Percentiles rank a stretch among this genome's conserved stretches.
These are phyloP conservation scores for Drosophila peninsularis DNA, from an alignment of 2,888 invertebrate genomes.

Conservation along the genomic window DNA sequence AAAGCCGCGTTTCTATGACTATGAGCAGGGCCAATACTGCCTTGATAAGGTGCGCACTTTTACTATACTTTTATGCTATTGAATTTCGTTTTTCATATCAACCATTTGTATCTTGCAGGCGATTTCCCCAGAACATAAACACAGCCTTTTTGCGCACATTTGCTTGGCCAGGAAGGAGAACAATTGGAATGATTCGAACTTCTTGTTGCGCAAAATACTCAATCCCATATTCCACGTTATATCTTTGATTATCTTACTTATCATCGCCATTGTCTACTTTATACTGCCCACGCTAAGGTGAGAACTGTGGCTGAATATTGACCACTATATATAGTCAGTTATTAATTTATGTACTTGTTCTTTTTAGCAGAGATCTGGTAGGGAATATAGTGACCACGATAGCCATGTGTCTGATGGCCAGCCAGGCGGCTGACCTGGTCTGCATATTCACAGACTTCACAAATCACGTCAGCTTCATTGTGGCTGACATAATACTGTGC, in stretches of 20 bases:
- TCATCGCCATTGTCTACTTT: conserved; percentile 92
- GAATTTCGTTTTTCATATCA: background rate
- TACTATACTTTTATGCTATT: background rate
- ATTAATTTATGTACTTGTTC: conserved; percentile 14
- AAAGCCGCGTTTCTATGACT: conserved; percentile 88
- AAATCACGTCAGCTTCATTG: conserved; percentile 91
- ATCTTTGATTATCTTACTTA: conserved; percentile 89
- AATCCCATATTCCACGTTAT: conserved; percentile 92
- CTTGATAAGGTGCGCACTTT: conserved; percentile 89
- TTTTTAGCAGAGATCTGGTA: conserved; percentile 87
- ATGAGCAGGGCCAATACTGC: conserved; percentile 91
- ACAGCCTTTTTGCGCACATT: conserved; percentile 89
- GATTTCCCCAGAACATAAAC: conserved; percentile 83
- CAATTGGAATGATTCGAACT: conserved; percentile 90
- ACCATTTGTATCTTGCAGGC: conserved; percentile 60
- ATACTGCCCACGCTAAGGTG: conserved; percentile 91
- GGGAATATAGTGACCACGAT: conserved; percentile 94
- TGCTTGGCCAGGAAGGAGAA: conserved; percentile 90
- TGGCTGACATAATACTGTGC: conserved; percentile 92
- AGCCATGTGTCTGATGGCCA: conserved; percentile 90
- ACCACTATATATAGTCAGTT: background rate
- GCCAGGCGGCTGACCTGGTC: conserved; percentile 91
- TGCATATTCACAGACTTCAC: conserved; percentile 92
- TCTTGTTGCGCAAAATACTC: conserved; percentile 90
- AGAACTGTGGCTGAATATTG: conserved; percentile 20